Conservation (phyloP, 2,888 invertebrate genomes). For the Platerodrilus igneus region DNA sequence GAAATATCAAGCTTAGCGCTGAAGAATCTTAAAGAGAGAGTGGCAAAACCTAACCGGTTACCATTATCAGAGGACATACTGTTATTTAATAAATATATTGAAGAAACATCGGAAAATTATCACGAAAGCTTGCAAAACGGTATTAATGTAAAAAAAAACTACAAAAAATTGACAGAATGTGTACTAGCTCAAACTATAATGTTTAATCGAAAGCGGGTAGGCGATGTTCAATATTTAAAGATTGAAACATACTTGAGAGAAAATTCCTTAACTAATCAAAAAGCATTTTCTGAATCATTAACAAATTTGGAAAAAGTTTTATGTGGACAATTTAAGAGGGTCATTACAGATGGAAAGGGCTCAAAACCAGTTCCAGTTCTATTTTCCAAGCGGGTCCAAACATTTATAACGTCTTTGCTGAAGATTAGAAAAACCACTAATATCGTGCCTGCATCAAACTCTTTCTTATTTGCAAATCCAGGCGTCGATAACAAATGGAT, state of each 20-base stretch:
- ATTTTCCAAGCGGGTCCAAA: slow-evolving; percentile 22
- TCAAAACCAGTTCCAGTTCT: slow-evolving; percentile 26
- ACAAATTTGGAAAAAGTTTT: slow-evolving; percentile 18
- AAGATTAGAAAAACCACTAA: slow-evolving; percentile 8
- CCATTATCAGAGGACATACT: slow-evolving; percentile 15
- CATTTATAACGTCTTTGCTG: slow-evolving; percentile 11
- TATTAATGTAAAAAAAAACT: slow-evolving; percentile 21
- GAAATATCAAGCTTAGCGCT: slow-evolving; percentile 19
- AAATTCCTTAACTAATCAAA: slow-evolving; percentile 12
- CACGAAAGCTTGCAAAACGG: slow-evolving; percentile 18
- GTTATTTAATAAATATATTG: slow-evolving; percentile 21
- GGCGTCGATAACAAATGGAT: slow-evolving; percentile 18
- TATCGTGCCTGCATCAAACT: slow-evolving; percentile 10
- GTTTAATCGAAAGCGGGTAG: slow-evolving; percentile 11
- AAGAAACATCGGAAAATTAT: slow-evolving; percentile 16
- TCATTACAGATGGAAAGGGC: slow-evolving; percentile 27
- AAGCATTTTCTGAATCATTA: slow-evolving; percentile 17
- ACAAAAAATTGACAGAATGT: slow-evolving; percentile 26
- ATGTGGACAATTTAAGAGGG: slow-evolving; percentile 22
- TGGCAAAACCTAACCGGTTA: slow-evolving; percentile 13
- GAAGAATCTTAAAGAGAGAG: slow-evolving; percentile 16
- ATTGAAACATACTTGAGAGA: slow-evolving; percentile 8
- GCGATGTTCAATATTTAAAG: slow-evolving; percentile 11
- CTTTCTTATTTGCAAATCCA: slow-evolving; percentile 19
- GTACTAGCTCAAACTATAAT: slow-evolving; percentile 3